Evolutionary conservation across 2,113 vertebrate genomes (phyloP), one percentile per base, ranked within the genome.

Genomic region (Cebus imitator): DNA sequence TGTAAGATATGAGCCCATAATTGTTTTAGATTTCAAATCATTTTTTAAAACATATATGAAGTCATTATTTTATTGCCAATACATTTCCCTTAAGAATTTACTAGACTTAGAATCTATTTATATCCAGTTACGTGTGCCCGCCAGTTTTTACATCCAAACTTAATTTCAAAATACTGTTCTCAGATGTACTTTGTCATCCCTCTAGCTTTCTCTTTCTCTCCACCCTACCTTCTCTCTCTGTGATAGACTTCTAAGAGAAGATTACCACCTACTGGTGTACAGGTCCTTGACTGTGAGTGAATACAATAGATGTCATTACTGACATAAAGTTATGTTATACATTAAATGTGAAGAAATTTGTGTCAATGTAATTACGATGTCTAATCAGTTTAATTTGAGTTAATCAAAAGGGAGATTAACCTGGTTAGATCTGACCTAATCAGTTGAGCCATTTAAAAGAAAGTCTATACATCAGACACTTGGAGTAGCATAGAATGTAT

Each of bases 11-110:
- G 9, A 25, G n/a, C 48, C 16, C 35, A 92, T 64, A 45, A 1
- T 80, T 72, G 30, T 79, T 91, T 95, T 64, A 91, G 85, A 85
- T 87, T 93, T 91, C 43, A 57, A 85, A 80, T 58, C 76, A n/a
- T 7, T 90, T 83, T 70, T 55, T 40, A 95, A 81, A 13, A 64
- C 30, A 64, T 30, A 82, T n/a, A 61, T 72, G 20, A 35, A 2
- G 52, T 70, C 66, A 83, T 58, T 8, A 79, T 82, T 92, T 84
- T 89, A 90, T 68, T 66, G 25, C 14, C 50, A 83, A 27, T 27
- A 68, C 5, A 21, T 30, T 30, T 97, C 25, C 35, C 61, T 78
- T 88, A 78, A 57, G 92, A 92, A 94, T 20, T 64, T 70, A 70
- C 2, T 14, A 75, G 32, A 7, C 23, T 64, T 92, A 1, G 64